A percentile compares a stretch with the other conserved stretches of the same genome.
These are phyloP conservation scores for Pitangus sulphuratus DNA, from an alignment of 2,797 vertebrate species.

Conservation along the genomic window DNA sequence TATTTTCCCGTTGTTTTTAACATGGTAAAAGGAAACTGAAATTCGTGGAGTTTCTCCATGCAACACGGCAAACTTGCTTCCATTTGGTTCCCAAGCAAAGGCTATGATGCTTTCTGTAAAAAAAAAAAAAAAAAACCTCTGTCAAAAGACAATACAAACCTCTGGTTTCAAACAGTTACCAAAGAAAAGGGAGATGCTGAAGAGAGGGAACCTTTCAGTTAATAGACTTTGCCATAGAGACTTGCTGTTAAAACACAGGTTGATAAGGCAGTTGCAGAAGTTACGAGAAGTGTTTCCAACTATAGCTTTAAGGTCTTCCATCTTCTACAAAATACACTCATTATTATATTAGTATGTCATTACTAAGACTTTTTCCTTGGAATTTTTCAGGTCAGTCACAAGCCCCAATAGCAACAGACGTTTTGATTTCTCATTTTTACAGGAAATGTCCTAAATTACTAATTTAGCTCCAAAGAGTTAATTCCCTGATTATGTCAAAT, in stretches of 20 bases:
- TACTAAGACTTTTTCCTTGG: neutral
- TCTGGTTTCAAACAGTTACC: neutral
- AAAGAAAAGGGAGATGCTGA: fast-evolving
- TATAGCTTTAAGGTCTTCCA: neutral
- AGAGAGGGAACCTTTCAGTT: neutral
- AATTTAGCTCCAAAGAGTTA: neutral
- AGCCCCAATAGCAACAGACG: neutral
- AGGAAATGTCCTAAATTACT: fast-evolving
- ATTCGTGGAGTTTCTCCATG: slow-evolving; percentile 95
- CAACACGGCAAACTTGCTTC: slow-evolving; percentile 96
- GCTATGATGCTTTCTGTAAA: slow-evolving; percentile 93
- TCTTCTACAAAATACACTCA: neutral
- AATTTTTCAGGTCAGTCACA: neutral
- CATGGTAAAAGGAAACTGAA: slow-evolving; percentile 94
- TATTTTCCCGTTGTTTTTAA: slow-evolving; percentile 98
- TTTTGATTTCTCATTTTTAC: neutral
- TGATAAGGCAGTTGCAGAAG: neutral
- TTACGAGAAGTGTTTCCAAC: neutral
- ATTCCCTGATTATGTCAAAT: neutral
- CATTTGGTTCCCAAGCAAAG: slow-evolving; percentile 98
- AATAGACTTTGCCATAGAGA: neutral
- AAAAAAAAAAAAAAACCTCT: neutral
- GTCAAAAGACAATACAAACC: neutral
- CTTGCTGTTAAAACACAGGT: neutral
- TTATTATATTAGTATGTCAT: too few relatives aligned